Percentiles rank a stretch among this genome's conserved stretches.
Evolutionary conservation across 35 echinoderm and acorn worm genomes (phyloP).

Genomic region (Apostichopus japonicus): DNA sequence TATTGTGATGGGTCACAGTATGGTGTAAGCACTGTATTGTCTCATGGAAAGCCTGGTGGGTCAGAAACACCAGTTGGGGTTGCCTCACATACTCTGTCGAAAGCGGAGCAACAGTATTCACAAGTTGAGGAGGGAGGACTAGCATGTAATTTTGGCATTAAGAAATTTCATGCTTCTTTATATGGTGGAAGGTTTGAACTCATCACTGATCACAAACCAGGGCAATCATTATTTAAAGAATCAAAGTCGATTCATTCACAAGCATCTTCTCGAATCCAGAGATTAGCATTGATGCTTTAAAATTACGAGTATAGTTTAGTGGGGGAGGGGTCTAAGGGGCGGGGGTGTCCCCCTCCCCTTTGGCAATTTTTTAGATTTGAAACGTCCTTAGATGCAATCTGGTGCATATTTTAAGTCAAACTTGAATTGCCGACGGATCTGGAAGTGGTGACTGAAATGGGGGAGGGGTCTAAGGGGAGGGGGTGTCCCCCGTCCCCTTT

Average conservation of each 20-base stretch:
- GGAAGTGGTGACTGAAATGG: too few relatives aligned
- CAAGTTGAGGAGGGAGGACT: conserved; percentile 67
- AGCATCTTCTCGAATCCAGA: conserved; percentile 62
- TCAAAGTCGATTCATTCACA: neutral
- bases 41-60: conserved; percentile 57
- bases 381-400: too few relatives aligned
- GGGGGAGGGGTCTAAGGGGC: too few relatives aligned
- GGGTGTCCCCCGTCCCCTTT: too few relatives aligned
- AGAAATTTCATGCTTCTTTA: conserved; percentile 65
- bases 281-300: conserved; percentile 22
- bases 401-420: too few relatives aligned
- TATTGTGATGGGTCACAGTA: conserved; percentile 63
- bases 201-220: conserved; percentile 62
- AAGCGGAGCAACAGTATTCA: conserved; percentile 59
- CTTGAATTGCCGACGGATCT: too few relatives aligned
- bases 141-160: conserved; percentile 57
- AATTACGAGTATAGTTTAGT: conserved; percentile 60
- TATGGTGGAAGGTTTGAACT: conserved; percentile 60
- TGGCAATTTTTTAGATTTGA: too few relatives aligned
- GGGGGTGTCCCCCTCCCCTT: too few relatives aligned
- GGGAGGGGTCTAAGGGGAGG: too few relatives aligned
- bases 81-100: conserved; percentile 51
- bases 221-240: conserved; percentile 58
- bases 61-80: conserved; percentile 59
- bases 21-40: conserved; percentile 56